These are phyloP conservation scores for Drosophila cognata DNA, from an alignment of 2,888 invertebrate species.

Conservation along the genomic window DNA sequence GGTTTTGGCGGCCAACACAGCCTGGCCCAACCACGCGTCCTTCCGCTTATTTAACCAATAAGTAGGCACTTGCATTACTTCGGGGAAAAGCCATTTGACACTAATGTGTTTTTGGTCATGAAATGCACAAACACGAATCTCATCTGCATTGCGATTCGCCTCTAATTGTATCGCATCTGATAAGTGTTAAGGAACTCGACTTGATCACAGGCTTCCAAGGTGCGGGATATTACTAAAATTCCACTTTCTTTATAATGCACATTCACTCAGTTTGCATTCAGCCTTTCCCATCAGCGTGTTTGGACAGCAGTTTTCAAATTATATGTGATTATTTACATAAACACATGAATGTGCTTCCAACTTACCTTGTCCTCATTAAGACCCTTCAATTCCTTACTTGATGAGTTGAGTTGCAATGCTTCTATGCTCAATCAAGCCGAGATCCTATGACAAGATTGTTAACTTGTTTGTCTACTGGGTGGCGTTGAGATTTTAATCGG, in stretches of 20 bases:
- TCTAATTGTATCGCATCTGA: slow-evolving; percentile 6
- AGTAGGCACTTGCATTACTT: slow-evolving; percentile 19
- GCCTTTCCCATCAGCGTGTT: slow-evolving; percentile 9
- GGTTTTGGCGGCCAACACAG: slow-evolving; percentile 13
- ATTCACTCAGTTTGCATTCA: neutral
- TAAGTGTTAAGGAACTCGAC: slow-evolving; percentile 60
- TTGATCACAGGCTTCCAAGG: slow-evolving; percentile 31
- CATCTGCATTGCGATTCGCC: neutral
- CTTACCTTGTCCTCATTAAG: slow-evolving; percentile 33
- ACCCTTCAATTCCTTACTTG: slow-evolving; percentile 4
- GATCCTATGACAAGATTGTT: slow-evolving; percentile 70
- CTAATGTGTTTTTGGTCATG: slow-evolving; percentile 69
- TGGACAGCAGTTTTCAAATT: neutral
- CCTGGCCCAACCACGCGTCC: slow-evolving; percentile 55
- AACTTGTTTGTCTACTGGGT: slow-evolving; percentile 43
- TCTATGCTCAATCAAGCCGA: slow-evolving; percentile 28
- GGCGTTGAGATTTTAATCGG: slow-evolving; percentile 29
- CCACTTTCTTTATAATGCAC: neutral
- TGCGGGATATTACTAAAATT: slow-evolving; percentile 23
- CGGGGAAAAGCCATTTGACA: slow-evolving; percentile 57
- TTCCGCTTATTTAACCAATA: slow-evolving; percentile 74
- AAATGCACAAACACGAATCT: slow-evolving; percentile 35
- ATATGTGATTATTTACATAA: neutral
- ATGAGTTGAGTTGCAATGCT: slow-evolving; percentile 24
- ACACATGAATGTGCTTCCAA: slow-evolving; percentile 2